Evolutionary conservation across 2,113 vertebrate genomes (phyloP), one percentile per base, ranked within the genome.

Genomic region (Epinephelus cyanopodus): DNA sequence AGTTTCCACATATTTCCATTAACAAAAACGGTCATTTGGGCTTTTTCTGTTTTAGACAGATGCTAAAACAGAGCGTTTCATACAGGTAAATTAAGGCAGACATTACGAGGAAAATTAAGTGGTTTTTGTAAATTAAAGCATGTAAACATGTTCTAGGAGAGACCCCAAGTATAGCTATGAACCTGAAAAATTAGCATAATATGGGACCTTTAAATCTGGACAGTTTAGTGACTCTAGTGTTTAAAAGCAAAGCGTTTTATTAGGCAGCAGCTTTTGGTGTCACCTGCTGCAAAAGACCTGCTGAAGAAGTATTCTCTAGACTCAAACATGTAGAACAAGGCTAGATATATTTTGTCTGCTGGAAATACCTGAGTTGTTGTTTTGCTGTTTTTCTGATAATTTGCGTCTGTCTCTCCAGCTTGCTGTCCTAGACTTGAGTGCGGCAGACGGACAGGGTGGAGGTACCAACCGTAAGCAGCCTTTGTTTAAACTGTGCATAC

Each of bases 401-500:
- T 15, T 66, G 0, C 39, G 8, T 70, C 27, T 73, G 8, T 84
- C 42, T 87, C 1, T 57, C 4, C 80, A 99, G 98, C 97, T 99
- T 87, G 98, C 98, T 97, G 98, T 96, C 95, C 97, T 99, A 96
- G 98, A 98, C 97, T 97, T 99, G 96, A 97, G 96, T 89, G 96
- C 96, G 25, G 96, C 87, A 47, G 95, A 99, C 93, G 96, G 96
- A 86, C 96, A 98, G 93, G 97, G 96, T 86, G 98, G 97, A 91
- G 96, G 96, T 76, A 94, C 95, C 79, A 97, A 96, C 91, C 96
- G 98, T 99, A 96, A 99, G 98, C 94, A 81, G 18, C 18, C 3
- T 23, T 53, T 61, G 60, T 47, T 45, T 25, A 13, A 63, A 45
- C 6, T 65, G 66, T 72, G 61, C 74, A 77, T 10, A 52, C n/a